Conservation (phyloP, 2,888 invertebrate species). For the Hirtodrosophila cameraria region DNA sequence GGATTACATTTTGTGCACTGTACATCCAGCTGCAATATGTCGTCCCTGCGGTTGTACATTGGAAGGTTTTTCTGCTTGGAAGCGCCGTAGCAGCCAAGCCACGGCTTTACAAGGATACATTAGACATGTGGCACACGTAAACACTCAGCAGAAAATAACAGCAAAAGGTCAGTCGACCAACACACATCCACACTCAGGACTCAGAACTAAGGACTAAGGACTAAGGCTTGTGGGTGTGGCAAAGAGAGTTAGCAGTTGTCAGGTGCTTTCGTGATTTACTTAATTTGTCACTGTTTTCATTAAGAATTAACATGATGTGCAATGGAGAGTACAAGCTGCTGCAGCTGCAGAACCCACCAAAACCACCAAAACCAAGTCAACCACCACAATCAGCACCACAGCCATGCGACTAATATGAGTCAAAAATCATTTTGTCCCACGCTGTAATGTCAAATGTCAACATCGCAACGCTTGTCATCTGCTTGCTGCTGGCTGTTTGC, state of each 20-base stretch:
- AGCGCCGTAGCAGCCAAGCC: constrained; percentile 20
- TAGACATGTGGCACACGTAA: constrained; percentile 73
- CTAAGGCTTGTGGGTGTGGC: background rate
- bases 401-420: constrained; percentile 59
- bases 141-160: constrained; percentile 65
- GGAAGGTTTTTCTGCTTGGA: constrained; percentile 37
- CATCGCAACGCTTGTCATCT: constrained; percentile 10
- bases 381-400: background rate
- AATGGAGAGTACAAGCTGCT: constrained; percentile 12
- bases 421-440: constrained; percentile 49
- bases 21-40: constrained; percentile 36
- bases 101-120: constrained; percentile 36
- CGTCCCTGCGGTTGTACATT: constrained; percentile 6
- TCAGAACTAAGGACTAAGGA: too few species aligned
- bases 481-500: constrained; percentile 60
- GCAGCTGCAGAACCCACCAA: too few species aligned
- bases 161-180: constrained; percentile 24
- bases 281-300: constrained; percentile 60
- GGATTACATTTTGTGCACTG: background rate
- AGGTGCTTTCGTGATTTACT: constrained; percentile 55
- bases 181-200: constrained; percentile 4
- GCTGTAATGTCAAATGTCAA: constrained; percentile 29
- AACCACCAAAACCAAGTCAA: too few species aligned
- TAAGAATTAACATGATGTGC: constrained; percentile 27
- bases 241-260: constrained; percentile 13